A percentile compares a stretch with the other conserved stretches of the same genome.
These are phyloP conservation scores for Stenurella melanura DNA, from an alignment of 2,888 invertebrate genomes.

Conservation along the genomic window DNA sequence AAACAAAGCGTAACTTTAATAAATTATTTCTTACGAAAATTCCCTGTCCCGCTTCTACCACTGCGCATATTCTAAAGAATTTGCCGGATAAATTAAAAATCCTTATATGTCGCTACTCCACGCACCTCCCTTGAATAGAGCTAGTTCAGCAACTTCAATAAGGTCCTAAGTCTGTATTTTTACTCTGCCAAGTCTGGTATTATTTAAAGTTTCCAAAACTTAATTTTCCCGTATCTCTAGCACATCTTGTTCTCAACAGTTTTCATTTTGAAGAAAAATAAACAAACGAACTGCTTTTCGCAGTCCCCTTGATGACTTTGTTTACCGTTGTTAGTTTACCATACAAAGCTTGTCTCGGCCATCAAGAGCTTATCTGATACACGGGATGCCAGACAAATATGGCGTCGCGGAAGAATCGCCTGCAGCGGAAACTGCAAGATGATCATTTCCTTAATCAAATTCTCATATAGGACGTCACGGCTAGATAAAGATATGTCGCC, in stretches of 20 bases:
- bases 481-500: neutral
- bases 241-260: neutral
- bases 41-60: no score
- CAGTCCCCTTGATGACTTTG: neutral
- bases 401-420: neutral
- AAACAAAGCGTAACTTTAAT: no score
- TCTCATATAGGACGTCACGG: slow-evolving; percentile 13
- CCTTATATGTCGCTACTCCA: no score
- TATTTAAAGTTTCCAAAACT: neutral
- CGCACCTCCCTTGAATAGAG: no score
- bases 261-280: neutral
- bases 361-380: neutral
- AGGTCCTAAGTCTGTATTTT: neutral
- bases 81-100: no score
- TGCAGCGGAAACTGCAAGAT: neutral
- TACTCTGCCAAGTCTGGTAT: neutral
- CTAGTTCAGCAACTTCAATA: no score
- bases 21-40: no score
- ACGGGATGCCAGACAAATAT: neutral
- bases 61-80: no score
- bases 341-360: neutral
- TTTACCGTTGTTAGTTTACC: neutral
- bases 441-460: slow-evolving; percentile 38
- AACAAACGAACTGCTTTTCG: neutral
- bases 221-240: neutral